Conservation (phyloP, 2,113 vertebrate genomes). For the Datnioides undecimradiatus region DNA sequence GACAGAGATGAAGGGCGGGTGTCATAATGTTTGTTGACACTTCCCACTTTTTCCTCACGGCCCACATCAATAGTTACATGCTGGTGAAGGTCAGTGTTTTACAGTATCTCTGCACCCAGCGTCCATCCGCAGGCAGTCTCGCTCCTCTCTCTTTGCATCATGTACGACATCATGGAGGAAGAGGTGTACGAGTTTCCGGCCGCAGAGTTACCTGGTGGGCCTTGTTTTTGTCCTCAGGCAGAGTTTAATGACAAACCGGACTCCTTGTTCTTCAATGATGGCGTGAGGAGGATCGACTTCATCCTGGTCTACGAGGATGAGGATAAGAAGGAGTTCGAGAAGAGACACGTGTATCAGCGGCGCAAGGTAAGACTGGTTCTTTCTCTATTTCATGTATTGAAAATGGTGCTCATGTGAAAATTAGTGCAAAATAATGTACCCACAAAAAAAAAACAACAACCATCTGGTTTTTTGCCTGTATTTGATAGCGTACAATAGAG, state of each 20-base stretch:
- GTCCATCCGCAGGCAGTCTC: not conserved
- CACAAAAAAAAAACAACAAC: not conserved
- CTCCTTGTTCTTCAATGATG: conserved; percentile 92
- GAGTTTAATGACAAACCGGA: conserved; percentile 90
- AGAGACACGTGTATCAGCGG: conserved; percentile 81
- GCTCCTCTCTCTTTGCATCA: conserved; percentile 12
- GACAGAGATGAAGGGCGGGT: conserved; percentile 42
- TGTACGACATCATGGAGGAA: conserved; percentile 74
- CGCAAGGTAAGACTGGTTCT: conserved; percentile 82
- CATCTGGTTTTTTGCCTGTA: not conserved
- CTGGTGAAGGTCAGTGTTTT: not conserved
- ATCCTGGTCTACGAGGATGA: conserved; percentile 95
- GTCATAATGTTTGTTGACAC: conserved; percentile 56
- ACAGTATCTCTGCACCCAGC: not conserved
- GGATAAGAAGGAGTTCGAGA: conserved; percentile 86
- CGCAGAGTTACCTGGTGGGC: conserved; percentile 9
- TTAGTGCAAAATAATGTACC: not conserved
- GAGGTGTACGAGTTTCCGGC: conserved; percentile 58
- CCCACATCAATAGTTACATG: not conserved
- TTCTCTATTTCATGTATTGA: not conserved
- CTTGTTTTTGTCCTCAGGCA: conserved; percentile 79
- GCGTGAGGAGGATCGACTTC: conserved; percentile 91
- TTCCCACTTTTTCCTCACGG: conserved; percentile 32
- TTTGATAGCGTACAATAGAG: not conserved
- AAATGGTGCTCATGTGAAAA: not conserved